Conservation (phyloP, 2,888 invertebrate species). For the Nasonovia ribisnigri region DNA sequence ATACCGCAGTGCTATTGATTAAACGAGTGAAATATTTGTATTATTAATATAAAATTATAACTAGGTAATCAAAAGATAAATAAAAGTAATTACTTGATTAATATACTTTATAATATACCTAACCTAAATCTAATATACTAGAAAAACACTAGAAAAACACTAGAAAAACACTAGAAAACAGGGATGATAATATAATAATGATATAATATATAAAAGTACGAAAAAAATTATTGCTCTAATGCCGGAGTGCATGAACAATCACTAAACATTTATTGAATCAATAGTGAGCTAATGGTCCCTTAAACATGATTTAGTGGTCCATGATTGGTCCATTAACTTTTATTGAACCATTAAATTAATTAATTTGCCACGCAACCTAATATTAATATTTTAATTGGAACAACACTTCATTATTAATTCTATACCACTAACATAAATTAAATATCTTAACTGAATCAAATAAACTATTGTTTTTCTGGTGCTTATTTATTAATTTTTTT, state of each 20-base stretch:
- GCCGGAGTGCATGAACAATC: too few relatives aligned
- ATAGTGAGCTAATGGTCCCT: too few relatives aligned
- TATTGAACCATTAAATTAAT: too few relatives aligned
- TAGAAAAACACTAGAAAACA: neutral
- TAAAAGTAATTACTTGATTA: neutral
- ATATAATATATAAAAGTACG: neutral
- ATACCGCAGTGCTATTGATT: neutral
- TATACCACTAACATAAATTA: neutral
- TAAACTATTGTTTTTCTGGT: neutral
- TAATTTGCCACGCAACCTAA: too few relatives aligned
- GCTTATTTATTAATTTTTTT: neutral
- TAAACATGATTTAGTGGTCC: too few relatives aligned
- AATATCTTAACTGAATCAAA: neutral
- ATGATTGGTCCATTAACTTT: too few relatives aligned
- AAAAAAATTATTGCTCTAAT: neutral
- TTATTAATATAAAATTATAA: neutral
- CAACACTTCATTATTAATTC: neutral
- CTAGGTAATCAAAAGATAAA: neutral
- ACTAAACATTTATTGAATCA: too few relatives aligned
- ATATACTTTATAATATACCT: neutral
- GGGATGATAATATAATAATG: neutral
- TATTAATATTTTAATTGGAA: neutral
- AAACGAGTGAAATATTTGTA: neutral
- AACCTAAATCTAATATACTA: too few relatives aligned
- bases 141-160: neutral